phyloP scores from a whole-genome alignment of 2,888 invertebrate species.

The Diachrysia chrysitis region DNA sequence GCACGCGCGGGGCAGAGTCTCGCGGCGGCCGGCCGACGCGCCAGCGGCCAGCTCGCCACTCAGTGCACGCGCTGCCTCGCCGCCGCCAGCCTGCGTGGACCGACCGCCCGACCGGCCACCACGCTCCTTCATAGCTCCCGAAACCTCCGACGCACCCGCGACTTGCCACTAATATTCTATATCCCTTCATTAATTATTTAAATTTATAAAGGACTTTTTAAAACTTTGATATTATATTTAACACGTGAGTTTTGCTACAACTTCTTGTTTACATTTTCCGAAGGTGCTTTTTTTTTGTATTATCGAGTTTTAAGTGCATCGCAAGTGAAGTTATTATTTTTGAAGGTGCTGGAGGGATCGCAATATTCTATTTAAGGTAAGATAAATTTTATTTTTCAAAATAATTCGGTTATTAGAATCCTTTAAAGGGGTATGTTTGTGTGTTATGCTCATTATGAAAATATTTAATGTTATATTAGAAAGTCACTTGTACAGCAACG shows the following conservation, averaged over 20 bases:
- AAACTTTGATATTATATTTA: constrained; percentile 62
- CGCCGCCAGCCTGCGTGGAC: constrained; percentile 78
- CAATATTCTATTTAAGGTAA: constrained; percentile 82
- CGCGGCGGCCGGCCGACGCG: constrained; percentile 74
- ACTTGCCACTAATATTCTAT: constrained; percentile 51
- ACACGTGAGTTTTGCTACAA: constrained; percentile 65
- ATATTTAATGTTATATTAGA: constrained; percentile 82
- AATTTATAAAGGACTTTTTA: constrained; percentile 55
- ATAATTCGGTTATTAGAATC: constrained; percentile 24
- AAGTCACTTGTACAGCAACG: constrained; percentile 84
- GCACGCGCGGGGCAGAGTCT: constrained; percentile 83
- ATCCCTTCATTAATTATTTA: constrained; percentile 43
- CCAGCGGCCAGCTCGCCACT: constrained; percentile 74
- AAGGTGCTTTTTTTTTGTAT: constrained; percentile 71
- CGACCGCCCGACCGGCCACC: constrained; percentile 58
- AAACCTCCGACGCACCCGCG: constrained; percentile 63
- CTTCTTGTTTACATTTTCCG: constrained; percentile 66
- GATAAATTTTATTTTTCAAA: constrained; percentile 53
- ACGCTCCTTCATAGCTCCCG: constrained; percentile 63
- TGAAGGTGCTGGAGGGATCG: constrained; percentile 74
- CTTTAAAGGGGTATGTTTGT: constrained; percentile 28
- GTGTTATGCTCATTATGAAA: constrained; percentile 56
- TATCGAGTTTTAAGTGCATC: constrained; percentile 76
- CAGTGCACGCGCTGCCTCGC: constrained; percentile 86
- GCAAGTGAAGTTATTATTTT: constrained; percentile 82